phyloP scores from a whole-genome alignment of 2,113 vertebrate species.

The Uria lomvia region DNA sequence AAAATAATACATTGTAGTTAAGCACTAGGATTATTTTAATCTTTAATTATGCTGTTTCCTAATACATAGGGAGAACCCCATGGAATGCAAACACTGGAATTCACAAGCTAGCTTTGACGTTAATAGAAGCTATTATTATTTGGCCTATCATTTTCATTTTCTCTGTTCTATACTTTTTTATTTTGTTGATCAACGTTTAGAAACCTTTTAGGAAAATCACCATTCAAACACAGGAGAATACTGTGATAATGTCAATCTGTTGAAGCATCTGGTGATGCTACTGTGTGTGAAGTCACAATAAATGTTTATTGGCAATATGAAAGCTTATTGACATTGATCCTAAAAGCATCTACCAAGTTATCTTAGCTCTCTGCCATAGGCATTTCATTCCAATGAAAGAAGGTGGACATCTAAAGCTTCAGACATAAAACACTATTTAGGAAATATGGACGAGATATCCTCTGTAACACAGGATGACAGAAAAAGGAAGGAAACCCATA shows the following conservation, averaged over 20 bases:
- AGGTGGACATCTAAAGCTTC: not conserved
- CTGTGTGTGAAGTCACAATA: not conserved
- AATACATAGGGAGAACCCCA: not conserved
- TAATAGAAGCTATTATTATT: not conserved
- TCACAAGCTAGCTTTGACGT: not conserved
- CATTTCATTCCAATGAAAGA: not conserved
- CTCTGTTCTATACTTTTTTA: not conserved
- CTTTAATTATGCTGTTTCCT: slow-evolving; percentile 15
- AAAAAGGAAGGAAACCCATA: not conserved
- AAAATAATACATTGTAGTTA: not conserved
- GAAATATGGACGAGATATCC: not conserved
- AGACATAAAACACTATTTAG: not conserved
- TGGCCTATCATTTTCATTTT: not conserved
- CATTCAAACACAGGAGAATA: not conserved
- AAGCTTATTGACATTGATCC: not conserved
- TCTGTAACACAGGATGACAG: not conserved
- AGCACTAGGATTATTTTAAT: slow-evolving; percentile 12
- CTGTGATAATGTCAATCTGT: not conserved
- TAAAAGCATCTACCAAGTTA: not conserved
- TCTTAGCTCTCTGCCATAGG: not conserved
- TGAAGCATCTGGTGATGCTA: not conserved
- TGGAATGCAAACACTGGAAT: slow-evolving; percentile 10
- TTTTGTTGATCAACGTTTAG: not conserved
- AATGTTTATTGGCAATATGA: not conserved
- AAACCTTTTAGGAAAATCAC: not conserved